Base-by-base conservation (phyloP, 2,797 vertebrate genomes). In the Hippocampus kuda region DNA sequence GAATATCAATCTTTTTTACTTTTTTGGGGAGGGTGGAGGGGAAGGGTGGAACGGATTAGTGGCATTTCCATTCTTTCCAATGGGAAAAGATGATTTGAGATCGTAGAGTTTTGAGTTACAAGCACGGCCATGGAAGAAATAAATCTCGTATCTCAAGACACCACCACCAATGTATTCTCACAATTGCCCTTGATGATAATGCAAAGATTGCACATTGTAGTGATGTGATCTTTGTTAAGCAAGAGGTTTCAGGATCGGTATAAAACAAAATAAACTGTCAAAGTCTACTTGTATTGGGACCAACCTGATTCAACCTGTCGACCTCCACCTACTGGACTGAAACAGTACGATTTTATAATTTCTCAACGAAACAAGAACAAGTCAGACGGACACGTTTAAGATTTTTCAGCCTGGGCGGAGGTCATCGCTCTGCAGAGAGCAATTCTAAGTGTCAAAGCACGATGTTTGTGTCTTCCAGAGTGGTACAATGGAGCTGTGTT, bases 401-500 rank as follows among this genome's bases (percentile, higher is more conserved):
- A 44, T 63, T 24, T 38, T 30, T 59, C 15, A 27, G 27, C 61
- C 38, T 22, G 11, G 60, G 20, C 22, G 20, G 60, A 42, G 20
- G 60, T 62, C 60, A 27, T n/a, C 1, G 18, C 34, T 57, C 12
- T 15, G 22, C 60, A 11, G 60, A 22, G 60, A 41, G 34, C 18
- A 16, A 42, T 4, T n/a, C 10, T n/a, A 62, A 62, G 34, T 13
- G 60, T 41, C 60, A 41, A 6, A 41, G 34, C 61, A 46, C 13
- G 63, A 48, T 48, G 24, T 8, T 65, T 65, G 11, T 65, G 63
- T 48, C 44, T 44, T 65, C 15, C 13, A 27, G 44, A 27, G 63
- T 65, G 63, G 48, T 48, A 65, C 41, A 38, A 38, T 22, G 59
- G 59, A 34, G 44, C 63, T 27, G 63, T 48, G 44, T 48, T 65